These are phyloP conservation scores for Troglohyphantes excavatus DNA, from an alignment of 2,888 invertebrate species.

Conservation along the genomic window DNA sequence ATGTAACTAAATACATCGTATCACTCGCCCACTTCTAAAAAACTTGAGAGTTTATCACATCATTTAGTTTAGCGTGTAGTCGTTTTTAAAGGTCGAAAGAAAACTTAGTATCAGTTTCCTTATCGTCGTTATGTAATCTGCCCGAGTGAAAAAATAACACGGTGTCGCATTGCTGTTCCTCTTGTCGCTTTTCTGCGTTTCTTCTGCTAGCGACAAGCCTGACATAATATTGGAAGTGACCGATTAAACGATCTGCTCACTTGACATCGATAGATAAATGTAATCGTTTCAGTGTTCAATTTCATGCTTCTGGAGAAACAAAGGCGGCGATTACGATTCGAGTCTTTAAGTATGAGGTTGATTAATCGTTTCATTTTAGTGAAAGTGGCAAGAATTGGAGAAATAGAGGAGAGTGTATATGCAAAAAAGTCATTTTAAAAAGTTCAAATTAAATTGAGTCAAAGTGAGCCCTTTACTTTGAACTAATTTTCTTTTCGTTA, in stretches of 20 bases:
- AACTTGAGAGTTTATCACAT: background rate
- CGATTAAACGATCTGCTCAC: background rate
- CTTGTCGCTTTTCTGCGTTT: background rate
- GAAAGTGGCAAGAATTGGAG: no score
- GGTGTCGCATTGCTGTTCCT: constrained; percentile 1
- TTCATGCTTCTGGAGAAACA: background rate
- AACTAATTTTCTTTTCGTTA: no score
- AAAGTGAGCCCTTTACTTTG: no score
- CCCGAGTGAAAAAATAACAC: background rate
- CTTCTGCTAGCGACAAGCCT: background rate
- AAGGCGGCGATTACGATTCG: no score
- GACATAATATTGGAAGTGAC: background rate
- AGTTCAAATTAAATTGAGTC: no score
- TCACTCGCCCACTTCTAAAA: background rate
- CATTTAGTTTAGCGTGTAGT: background rate
- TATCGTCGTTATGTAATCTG: background rate
- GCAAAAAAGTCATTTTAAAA: no score
- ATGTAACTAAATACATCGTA: background rate
- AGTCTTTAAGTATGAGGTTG: no score
- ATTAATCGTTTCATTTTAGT: no score
- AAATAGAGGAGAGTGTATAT: no score
- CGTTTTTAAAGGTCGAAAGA: background rate
- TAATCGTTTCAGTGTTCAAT: background rate
- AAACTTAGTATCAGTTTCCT: background rate
- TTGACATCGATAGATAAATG: background rate